phyloP scores from a whole-genome alignment of 2,113 vertebrate species.

The Toxostoma redivivum region DNA sequence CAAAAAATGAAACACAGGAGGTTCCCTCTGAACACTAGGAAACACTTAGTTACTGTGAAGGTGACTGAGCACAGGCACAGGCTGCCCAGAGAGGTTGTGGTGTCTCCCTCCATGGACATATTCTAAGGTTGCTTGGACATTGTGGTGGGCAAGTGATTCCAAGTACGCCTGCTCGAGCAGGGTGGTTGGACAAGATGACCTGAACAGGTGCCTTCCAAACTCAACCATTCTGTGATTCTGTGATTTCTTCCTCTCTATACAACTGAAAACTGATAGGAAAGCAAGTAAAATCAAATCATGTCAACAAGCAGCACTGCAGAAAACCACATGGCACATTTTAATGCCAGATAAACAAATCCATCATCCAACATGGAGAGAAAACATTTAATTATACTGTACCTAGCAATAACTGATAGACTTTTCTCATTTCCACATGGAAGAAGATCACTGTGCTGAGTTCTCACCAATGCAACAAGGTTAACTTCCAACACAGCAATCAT shows the following conservation, averaged over 20 bases:
- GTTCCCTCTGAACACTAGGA: neutral
- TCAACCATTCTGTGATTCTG: neutral
- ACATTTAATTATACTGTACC: conserved; percentile 61
- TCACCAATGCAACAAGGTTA: neutral
- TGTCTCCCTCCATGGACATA: neutral
- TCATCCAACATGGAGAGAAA: neutral
- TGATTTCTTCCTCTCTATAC: neutral
- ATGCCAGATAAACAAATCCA: neutral
- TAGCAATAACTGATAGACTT: conserved; percentile 75
- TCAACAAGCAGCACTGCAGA: neutral
- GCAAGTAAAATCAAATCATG: neutral
- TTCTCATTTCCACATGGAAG: neutral
- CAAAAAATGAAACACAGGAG: neutral
- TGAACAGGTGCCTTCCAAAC: neutral
- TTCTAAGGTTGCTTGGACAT: neutral
- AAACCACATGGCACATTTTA: neutral
- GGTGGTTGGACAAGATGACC: neutral
- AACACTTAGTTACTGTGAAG: neutral
- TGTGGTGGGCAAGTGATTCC: neutral
- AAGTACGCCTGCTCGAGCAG: neutral
- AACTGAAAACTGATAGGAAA: neutral
- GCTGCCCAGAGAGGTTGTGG: neutral
- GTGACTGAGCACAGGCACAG: neutral
- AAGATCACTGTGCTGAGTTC: neutral
- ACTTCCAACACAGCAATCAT: conserved; percentile 74